These are phyloP conservation scores for Gadus macrocephalus DNA, from an alignment of 2,113 vertebrate species.

Conservation along the genomic window DNA sequence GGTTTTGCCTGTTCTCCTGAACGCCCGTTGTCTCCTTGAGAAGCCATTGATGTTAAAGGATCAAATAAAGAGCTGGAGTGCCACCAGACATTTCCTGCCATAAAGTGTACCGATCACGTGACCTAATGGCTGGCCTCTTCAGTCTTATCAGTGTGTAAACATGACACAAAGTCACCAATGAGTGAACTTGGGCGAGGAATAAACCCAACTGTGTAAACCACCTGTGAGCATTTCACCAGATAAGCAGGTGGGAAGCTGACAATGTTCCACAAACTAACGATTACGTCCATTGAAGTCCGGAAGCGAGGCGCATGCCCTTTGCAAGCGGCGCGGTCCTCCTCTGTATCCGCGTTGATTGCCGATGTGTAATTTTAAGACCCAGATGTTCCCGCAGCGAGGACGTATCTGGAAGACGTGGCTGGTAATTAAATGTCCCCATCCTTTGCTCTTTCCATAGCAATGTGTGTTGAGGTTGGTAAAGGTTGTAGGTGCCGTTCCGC, in stretches of 20 bases:
- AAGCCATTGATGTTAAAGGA: conserved; percentile 27
- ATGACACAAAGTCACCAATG: conserved; percentile 21
- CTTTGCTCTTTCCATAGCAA: too few species aligned
- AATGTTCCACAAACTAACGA: conserved; percentile 21
- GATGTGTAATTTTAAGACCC: conserved; percentile 50
- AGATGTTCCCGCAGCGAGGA: conserved; percentile 15
- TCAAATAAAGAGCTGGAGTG: background rate
- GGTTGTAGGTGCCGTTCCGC: too few species aligned
- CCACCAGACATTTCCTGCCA: conserved; percentile 4
- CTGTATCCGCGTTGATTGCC: conserved; percentile 45
- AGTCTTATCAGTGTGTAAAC: conserved; percentile 44
- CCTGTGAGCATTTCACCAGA: conserved; percentile 23
- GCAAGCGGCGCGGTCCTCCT: conserved; percentile 42
- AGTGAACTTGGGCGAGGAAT: conserved; percentile 25
- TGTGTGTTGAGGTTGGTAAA: too few species aligned
- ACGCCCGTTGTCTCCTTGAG: conserved; percentile 1
- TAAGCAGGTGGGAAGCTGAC: background rate
- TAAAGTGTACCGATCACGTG: background rate
- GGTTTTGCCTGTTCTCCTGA: conserved; percentile 4
- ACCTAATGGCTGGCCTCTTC: conserved; percentile 19
- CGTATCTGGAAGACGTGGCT: conserved; percentile 29
- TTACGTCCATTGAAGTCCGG: conserved; percentile 33
- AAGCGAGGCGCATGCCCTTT: conserved; percentile 9
- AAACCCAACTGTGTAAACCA: conserved; percentile 12
- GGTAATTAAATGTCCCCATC: background rate